These are phyloP conservation scores for Strigops habroptila DNA, from an alignment of 2,113 vertebrate species.

Conservation along the genomic window DNA sequence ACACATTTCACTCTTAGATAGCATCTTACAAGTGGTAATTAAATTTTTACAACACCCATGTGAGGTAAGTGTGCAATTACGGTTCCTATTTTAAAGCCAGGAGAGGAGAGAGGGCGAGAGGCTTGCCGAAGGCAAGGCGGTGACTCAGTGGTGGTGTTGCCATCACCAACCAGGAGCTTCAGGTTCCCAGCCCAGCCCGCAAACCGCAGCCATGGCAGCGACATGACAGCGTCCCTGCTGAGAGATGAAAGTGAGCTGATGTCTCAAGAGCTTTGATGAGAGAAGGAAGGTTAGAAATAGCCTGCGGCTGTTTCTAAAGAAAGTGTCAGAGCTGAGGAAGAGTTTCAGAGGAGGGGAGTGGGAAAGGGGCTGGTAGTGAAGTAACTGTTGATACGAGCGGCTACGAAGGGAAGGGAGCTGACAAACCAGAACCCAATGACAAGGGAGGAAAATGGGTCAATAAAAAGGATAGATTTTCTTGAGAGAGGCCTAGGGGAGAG, in stretches of 20 bases:
- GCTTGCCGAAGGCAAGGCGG: neutral
- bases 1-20: neutral
- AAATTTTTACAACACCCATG: slow-evolving; percentile 9
- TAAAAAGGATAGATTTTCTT: neutral
- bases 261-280: slow-evolving; percentile 1
- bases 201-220: accelerated
- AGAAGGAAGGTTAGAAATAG: slow-evolving; percentile 31
- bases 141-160: neutral
- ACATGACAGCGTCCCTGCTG: neutral
- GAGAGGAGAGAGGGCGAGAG: neutral
- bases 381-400: accelerated
- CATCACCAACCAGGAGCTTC: neutral
- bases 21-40: slow-evolving; percentile 1
- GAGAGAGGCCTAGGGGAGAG: neutral
- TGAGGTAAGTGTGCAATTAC: neutral
- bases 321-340: neutral
- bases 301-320: neutral
- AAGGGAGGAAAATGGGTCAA: neutral
- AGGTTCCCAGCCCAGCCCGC: neutral
- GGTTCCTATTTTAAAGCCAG: neutral
- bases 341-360: neutral
- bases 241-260: slow-evolving; percentile 20
- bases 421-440: neutral
- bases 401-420: neutral
- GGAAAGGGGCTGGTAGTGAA: neutral